A percentile compares a stretch with the other conserved stretches of the same genome.
Evolutionary conservation across 2,888 invertebrate species (phyloP).

Genomic region (Cheiracanthium punctorium): DNA sequence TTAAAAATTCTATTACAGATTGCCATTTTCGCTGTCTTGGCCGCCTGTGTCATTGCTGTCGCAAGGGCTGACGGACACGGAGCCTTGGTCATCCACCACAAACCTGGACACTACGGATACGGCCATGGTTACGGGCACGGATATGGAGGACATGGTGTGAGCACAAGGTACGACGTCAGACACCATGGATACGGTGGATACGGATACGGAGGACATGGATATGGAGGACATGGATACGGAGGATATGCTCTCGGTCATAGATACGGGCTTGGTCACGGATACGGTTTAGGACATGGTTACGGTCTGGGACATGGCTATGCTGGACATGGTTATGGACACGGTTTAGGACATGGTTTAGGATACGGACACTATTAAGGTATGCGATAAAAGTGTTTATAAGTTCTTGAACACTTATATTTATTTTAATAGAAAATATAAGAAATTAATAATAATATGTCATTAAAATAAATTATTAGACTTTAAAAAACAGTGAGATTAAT

Average conservation of each 20-base stretch:
- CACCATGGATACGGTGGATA: slow-evolving; percentile 41
- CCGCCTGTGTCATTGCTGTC: slow-evolving; percentile 29
- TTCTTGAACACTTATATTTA: no score
- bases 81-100: slow-evolving; percentile 51
- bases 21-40: not conserved
- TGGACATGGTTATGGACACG: slow-evolving; percentile 19
- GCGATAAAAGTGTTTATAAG: no score
- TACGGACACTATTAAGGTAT: not conserved
- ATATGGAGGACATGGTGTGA: slow-evolving; percentile 56
- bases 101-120: slow-evolving; percentile 49
- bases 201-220: not conserved
- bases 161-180: slow-evolving; percentile 56
- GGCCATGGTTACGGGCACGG: slow-evolving; percentile 21
- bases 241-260: slow-evolving; percentile 14
- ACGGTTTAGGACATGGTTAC: slow-evolving; percentile 32
- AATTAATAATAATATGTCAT: no score
- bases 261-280: slow-evolving; percentile 5
- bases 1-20: no score
- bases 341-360: slow-evolving; percentile 20
- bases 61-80: slow-evolving; percentile 31
- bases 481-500: no score
- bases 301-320: slow-evolving; percentile 33
- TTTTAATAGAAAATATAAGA: no score
- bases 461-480: no score
- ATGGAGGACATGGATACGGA: slow-evolving; percentile 3